Percentiles rank a stretch among this genome's conserved stretches.
These are phyloP conservation scores for Ceraclea dissimilis DNA, from an alignment of 2,888 invertebrate genomes.

Conservation along the genomic window DNA sequence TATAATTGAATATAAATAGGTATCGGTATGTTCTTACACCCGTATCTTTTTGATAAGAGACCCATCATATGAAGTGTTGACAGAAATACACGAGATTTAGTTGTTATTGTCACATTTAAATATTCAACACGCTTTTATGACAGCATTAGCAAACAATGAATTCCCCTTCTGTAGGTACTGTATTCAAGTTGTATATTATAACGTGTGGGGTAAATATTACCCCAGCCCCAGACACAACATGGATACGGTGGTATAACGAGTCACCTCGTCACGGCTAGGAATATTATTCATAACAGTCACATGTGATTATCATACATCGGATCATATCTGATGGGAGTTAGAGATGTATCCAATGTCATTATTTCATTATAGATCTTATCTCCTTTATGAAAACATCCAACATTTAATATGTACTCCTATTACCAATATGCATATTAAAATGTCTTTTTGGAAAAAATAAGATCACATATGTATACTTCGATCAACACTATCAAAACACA, in stretches of 20 bases:
- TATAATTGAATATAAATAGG: too few species aligned
- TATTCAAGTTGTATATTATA: not conserved
- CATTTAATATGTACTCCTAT: too few species aligned
- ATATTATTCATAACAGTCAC: not conserved
- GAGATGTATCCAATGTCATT: not conserved
- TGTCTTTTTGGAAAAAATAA: too few species aligned
- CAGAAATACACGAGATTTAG: not conserved
- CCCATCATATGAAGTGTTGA: not conserved
- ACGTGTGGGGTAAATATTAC: slow-evolving; percentile 1
- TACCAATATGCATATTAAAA: too few species aligned
- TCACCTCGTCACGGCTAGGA: not conserved
- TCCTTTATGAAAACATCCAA: too few species aligned
- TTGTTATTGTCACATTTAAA: not conserved
- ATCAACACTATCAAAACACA: too few species aligned
- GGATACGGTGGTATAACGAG: not conserved
- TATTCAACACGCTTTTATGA: slow-evolving; percentile 4
- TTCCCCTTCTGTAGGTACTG: not conserved
- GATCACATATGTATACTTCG: too few species aligned
- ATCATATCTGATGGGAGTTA: not conserved
- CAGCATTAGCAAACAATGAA: slow-evolving; percentile 3
- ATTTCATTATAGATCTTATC: not conserved
- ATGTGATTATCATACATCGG: not conserved
- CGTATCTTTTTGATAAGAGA: too few species aligned
- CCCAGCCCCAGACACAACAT: not conserved
- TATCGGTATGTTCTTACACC: too few species aligned